Conservation (phyloP, 2,888 invertebrate species). For the Boloria selene region DNA sequence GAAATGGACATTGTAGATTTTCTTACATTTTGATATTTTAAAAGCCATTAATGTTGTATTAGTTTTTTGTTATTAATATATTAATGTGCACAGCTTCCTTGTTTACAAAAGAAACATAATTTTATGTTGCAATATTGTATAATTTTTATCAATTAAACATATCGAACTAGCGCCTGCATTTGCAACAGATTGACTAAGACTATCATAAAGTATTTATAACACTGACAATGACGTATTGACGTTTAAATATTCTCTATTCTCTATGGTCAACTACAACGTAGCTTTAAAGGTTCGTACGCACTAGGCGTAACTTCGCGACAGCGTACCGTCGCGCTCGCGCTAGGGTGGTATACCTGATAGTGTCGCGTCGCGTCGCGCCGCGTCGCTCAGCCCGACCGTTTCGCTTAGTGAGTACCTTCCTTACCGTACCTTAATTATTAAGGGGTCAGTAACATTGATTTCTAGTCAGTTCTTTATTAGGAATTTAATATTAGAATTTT, state of each 20-base stretch:
- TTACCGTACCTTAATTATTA: no score
- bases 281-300: no score
- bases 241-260: constrained; percentile 5
- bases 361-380: no score
- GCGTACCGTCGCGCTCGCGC: no score
- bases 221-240: constrained; percentile 29
- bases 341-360: no score
- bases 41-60: constrained; percentile 4
- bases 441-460: no score
- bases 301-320: no score
- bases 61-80: constrained; percentile 1
- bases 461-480: no score
- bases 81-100: constrained; percentile 9
- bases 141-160: constrained; percentile 30
- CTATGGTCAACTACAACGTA: background rate
- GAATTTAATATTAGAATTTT: no score
- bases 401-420: no score
- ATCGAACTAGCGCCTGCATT: constrained; percentile 29
- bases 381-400: no score
- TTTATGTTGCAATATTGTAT: constrained; percentile 14
- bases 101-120: constrained; percentile 29
- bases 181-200: constrained; percentile 25
- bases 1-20: constrained; percentile 16
- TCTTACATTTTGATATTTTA: constrained; percentile 32
- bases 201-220: constrained; percentile 12